Base-by-base conservation (phyloP, 2,797 vertebrate species). In the Malacoctenus gilli region DNA sequence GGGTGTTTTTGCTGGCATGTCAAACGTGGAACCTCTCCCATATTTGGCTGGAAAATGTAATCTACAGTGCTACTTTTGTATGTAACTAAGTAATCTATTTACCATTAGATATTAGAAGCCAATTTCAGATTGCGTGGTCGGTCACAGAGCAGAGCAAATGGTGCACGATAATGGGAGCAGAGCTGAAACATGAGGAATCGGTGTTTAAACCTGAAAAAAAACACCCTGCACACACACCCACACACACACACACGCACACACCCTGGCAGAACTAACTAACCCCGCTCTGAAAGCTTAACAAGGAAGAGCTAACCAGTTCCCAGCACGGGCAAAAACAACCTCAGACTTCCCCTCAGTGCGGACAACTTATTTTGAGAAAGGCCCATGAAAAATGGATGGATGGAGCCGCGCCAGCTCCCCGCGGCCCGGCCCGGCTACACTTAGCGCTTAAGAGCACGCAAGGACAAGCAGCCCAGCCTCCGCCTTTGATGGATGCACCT, bases 341-440 rank as follows among this genome's bases (percentile, higher is more conserved):
- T 66, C 64, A 50, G 65, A 60, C 32, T 44, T 52, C 46, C 15
- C 44, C 56, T 62, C 14, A 0, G 48, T 22, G 2, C 32, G 53
- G 53, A 31, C 14, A 34, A 75, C 64, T 83, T 86, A 85, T 87
- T 84, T 87, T 83, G 63, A 86, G 84, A 79, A 59, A 41, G 23
- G 38, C 48, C 60, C 38, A 86, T 89, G 61, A 89, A 88, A 88
- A 80, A 89, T 88, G 80, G 32, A 90, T 85, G 76, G 56, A 38
- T 28, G 37, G 64, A 74, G 67, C 53, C 44, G 61, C 65, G 71
- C 75, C 58, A 49, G 56, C 70, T 80, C 75, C 61, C 68, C 1
- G 2, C 13, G 3, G 54, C 64, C 56, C 56, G 10, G 43, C 59
- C 42, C 64, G 73, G 71, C 79, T 72, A 54, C 71, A 80, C 73